Conservation (phyloP, 2,113 vertebrate genomes). For the Pseudorectes ferrugineus region DNA sequence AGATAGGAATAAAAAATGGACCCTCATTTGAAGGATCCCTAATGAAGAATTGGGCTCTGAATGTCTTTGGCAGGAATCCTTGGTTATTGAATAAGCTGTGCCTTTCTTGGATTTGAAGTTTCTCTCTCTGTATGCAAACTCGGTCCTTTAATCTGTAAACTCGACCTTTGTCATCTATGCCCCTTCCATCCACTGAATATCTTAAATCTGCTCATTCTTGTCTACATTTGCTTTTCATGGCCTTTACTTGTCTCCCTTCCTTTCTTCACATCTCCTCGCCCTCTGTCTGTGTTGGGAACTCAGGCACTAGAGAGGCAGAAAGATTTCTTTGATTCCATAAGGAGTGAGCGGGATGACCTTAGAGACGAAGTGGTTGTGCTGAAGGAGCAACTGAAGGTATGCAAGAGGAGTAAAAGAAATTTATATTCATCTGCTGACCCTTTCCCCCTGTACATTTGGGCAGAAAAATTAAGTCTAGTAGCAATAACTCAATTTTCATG, state of each 20-base stretch:
- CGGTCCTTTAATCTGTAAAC: not conserved
- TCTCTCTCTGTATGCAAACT: not conserved
- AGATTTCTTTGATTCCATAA: constrained; percentile 93
- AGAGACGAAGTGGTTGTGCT: constrained; percentile 90
- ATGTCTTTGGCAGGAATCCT: not conserved
- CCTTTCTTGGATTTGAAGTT: constrained; percentile 21
- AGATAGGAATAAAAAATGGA: not conserved
- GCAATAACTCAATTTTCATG: not conserved
- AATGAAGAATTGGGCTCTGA: not conserved
- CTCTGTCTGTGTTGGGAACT: constrained; percentile 39
- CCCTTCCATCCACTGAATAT: not conserved
- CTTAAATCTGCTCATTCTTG: not conserved
- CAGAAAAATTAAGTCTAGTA: not conserved
- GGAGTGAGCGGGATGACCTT: constrained; percentile 92
- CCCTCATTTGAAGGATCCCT: not conserved
- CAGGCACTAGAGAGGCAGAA: constrained; percentile 99
- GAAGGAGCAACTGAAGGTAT: constrained; percentile 93
- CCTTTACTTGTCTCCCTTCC: constrained; percentile 33
- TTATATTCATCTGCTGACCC: not conserved
- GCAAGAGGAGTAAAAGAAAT: not conserved
- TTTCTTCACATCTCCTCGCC: not conserved
- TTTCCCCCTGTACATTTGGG: not conserved
- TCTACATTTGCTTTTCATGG: not conserved
- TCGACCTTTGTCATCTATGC: not conserved
- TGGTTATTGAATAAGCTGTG: not conserved